phyloP scores from a whole-genome alignment of 2,888 invertebrate species.

The Lycophotia porphyrea region DNA sequence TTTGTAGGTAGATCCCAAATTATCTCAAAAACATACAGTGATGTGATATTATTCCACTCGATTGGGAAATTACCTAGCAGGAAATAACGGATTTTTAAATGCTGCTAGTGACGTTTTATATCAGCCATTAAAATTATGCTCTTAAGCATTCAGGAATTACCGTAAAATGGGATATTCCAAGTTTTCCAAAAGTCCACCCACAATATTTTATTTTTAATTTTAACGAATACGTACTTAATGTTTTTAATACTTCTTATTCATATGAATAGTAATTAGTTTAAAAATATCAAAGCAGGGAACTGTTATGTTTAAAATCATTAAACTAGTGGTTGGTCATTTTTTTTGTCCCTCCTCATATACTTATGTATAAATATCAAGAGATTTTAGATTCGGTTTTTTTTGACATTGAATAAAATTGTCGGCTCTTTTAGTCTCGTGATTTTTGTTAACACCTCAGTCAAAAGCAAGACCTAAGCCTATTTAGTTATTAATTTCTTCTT shows the following conservation, averaged over 20 bases:
- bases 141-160: constrained; percentile 25
- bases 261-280: not conserved
- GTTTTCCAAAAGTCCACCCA: not conserved
- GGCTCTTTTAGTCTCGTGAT: too few species aligned
- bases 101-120: constrained; percentile 26
- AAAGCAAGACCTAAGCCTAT: not conserved
- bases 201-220: not conserved
- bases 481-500: too few species aligned
- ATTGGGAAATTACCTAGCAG: constrained; percentile 55
- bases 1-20: constrained; percentile 2
- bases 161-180: constrained; percentile 9
- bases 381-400: not conserved
- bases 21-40: constrained; percentile 10
- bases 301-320: not conserved
- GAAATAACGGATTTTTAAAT: constrained; percentile 39
- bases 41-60: constrained; percentile 9
- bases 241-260: not conserved
- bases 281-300: not conserved
- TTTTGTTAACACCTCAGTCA: not conserved
- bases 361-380: not conserved
- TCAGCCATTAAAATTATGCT: constrained; percentile 9
- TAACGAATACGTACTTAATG: not conserved
- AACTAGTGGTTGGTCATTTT: too few species aligned
- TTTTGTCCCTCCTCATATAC: not conserved
- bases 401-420: too few species aligned